phyloP scores from a whole-genome alignment of 1,140 invertebrate genomes.

The Gonioctena quinquepunctata region DNA sequence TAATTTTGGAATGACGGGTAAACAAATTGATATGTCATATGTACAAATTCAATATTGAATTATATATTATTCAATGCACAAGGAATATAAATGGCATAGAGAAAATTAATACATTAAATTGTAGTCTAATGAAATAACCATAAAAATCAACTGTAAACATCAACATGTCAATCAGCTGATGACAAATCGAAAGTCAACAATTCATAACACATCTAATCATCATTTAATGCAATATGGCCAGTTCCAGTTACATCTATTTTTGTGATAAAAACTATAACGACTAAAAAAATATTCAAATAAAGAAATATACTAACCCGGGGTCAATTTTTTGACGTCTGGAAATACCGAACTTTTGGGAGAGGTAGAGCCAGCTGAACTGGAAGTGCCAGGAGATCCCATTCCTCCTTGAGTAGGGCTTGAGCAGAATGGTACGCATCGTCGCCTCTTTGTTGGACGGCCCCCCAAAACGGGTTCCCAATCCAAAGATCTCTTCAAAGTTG shows the following conservation, averaged over 20 bases:
- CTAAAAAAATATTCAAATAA: slow-evolving; percentile 15
- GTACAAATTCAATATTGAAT: no score
- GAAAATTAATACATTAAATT: no score
- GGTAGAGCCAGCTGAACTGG: slow-evolving; percentile 59
- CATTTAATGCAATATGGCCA: background rate
- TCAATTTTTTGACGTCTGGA: slow-evolving; percentile 68
- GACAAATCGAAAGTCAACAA: slow-evolving; percentile 48
- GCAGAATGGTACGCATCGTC: slow-evolving; percentile 84
- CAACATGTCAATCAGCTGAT: slow-evolving; percentile 47
- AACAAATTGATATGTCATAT: no score
- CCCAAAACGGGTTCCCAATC: slow-evolving; percentile 90
- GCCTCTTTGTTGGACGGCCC: slow-evolving; percentile 79
- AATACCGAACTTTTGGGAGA: slow-evolving; percentile 49
- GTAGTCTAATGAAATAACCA: no score
- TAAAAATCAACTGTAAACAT: slow-evolving; percentile 8
- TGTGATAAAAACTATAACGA: no score
- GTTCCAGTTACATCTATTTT: no score
- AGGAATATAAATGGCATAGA: no score
- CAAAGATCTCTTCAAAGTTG: slow-evolving; percentile 88
- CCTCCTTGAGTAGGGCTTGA: slow-evolving; percentile 60
- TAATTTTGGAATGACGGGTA: no score
- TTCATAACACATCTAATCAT: slow-evolving; percentile 6
- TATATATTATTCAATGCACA: no score
- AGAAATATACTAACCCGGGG: slow-evolving; percentile 70
- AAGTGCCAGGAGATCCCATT: slow-evolving; percentile 21